Conservation (phyloP, 2,113 vertebrate species). For the Zosterops lateralis region DNA sequence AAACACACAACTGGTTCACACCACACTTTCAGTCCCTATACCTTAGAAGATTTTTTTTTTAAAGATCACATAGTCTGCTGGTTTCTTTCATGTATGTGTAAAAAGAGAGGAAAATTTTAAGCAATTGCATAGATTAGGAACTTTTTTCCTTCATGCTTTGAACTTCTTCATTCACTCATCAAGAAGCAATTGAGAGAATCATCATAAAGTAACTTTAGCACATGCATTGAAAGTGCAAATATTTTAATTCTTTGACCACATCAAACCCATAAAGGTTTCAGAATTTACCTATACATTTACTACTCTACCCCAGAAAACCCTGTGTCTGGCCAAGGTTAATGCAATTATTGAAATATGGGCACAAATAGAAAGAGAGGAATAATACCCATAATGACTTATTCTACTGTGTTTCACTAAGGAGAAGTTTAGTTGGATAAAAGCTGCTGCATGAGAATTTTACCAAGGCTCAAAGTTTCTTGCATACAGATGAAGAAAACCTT, state of each 20-base stretch:
- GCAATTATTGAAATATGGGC: background rate
- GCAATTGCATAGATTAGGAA: background rate
- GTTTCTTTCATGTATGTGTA: background rate
- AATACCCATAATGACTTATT: background rate
- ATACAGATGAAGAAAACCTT: background rate
- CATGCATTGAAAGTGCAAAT: background rate
- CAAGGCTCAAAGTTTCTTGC: background rate
- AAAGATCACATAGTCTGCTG: background rate
- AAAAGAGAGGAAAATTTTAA: background rate
- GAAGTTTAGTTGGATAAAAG: background rate
- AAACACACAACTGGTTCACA: background rate
- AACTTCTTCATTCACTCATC: background rate
- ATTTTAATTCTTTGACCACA: background rate
- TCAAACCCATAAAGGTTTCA: background rate
- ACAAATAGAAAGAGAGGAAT: background rate
- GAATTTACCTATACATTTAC: background rate
- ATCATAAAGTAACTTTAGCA: accelerated
- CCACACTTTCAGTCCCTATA: background rate
- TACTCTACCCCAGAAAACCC: background rate
- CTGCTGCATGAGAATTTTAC: background rate
- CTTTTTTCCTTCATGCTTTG: background rate
- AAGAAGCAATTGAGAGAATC: background rate
- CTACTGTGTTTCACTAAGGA: background rate
- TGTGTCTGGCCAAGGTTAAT: background rate
- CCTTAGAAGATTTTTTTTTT: background rate